A percentile compares a stretch with the other conserved stretches of the same genome.
Conservation (phyloP, 2,797 vertebrate genomes). For the Esox lucius region DNA sequence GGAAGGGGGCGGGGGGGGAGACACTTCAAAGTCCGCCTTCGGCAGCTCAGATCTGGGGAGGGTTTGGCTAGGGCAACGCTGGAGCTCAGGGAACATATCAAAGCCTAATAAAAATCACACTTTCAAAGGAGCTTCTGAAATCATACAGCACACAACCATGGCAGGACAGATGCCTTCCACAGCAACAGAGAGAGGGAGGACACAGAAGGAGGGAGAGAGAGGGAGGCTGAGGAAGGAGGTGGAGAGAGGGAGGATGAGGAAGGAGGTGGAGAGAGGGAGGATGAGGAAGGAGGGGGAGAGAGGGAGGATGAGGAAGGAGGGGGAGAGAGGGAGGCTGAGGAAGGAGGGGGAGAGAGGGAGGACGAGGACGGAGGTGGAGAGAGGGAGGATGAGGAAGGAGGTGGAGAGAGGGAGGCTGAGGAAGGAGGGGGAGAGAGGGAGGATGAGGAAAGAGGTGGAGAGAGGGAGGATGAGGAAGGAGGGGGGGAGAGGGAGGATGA, state of each 20-base stretch:
- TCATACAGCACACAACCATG: slow-evolving; percentile 1
- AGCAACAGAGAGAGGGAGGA: background rate
- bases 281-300: background rate
- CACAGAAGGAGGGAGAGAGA: background rate
- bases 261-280: background rate
- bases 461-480: background rate
- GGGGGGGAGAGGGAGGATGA: background rate
- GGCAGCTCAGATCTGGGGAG: slow-evolving; percentile 52
- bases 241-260: background rate
- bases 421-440: no score
- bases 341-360: no score
- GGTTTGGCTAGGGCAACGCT: slow-evolving; percentile 44
- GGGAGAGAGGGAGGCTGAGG: no score
- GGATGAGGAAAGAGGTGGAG: no score
- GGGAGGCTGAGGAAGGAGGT: slow-evolving; percentile 1
- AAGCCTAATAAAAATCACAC: slow-evolving; percentile 42
- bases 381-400: no score
- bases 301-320: no score
- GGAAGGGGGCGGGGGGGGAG: slow-evolving; percentile 5
- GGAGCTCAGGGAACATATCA: slow-evolving; percentile 52
- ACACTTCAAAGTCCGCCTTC: slow-evolving; percentile 48
- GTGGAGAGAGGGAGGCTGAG: no score
- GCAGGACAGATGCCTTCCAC: slow-evolving; percentile 27
- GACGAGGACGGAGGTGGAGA: no score
- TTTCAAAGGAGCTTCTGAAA: slow-evolving; percentile 44